These are phyloP conservation scores for Vespertilio murinus DNA, from an alignment of 2,797 vertebrate species.

Conservation along the genomic window DNA sequence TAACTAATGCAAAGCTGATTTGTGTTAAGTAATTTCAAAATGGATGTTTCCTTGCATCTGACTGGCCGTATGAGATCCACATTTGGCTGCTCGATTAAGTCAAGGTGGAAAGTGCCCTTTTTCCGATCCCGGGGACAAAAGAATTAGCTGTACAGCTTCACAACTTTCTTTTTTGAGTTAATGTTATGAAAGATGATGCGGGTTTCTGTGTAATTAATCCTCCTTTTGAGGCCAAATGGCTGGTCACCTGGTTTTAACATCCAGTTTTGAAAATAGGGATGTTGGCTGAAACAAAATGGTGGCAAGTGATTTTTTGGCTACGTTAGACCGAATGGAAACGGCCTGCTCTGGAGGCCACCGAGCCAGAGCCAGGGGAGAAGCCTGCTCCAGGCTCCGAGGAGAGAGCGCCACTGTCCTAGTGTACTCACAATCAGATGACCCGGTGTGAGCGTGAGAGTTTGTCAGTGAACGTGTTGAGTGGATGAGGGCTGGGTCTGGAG, in stretches of 20 bases:
- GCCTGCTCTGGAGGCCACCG: constrained; percentile 27
- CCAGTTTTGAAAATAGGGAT: constrained; percentile 53
- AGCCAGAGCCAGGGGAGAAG: constrained; percentile 43
- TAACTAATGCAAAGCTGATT: constrained; percentile 76
- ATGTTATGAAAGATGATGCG: constrained; percentile 58
- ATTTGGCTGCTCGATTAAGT: constrained; percentile 65
- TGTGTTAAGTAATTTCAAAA: constrained; percentile 68
- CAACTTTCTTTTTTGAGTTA: constrained; percentile 43
- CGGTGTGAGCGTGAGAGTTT: constrained; percentile 87
- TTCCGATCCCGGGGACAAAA: constrained; percentile 64
- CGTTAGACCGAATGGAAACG: constrained; percentile 51
- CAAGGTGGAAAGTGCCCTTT: constrained; percentile 10
- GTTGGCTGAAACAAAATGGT: constrained; percentile 69
- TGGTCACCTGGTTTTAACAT: constrained; percentile 48
- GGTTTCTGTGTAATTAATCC: background rate
- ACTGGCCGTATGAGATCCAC: constrained; percentile 69
- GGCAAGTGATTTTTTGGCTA: constrained; percentile 57
- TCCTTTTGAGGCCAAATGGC: constrained; percentile 21
- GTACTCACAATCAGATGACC: constrained; percentile 91
- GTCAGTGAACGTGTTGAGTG: constrained; percentile 88
- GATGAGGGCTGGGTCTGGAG: constrained; percentile 85
- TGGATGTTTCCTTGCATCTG: constrained; percentile 67
- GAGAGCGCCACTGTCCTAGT: constrained; percentile 59
- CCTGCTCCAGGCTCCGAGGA: background rate
- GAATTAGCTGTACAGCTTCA: constrained; percentile 50